phyloP scores from a whole-genome alignment of 2,113 vertebrate species.

The Mustela nigripes region DNA sequence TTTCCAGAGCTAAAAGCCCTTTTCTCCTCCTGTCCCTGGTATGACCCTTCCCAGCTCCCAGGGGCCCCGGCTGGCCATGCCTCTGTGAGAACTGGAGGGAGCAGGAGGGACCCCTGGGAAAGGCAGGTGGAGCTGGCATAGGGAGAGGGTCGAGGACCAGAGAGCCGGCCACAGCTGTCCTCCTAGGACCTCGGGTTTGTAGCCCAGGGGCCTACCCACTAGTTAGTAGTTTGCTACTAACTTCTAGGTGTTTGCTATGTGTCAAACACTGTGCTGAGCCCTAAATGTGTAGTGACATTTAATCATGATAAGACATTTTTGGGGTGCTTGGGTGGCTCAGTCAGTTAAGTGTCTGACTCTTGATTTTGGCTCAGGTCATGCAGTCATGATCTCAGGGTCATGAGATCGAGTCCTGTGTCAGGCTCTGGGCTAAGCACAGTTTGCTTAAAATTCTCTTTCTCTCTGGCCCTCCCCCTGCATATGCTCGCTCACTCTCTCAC shows the following conservation, averaged over 20 bases:
- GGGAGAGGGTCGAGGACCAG: conserved; percentile 5
- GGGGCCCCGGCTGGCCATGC: background rate
- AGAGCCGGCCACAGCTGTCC: background rate
- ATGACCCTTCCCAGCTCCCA: conserved; percentile 43
- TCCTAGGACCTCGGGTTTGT: background rate
- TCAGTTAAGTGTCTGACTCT: background rate
- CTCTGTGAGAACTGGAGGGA: conserved; percentile 45
- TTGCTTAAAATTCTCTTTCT: background rate
- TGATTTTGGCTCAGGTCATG: background rate
- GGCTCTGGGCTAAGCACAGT: background rate
- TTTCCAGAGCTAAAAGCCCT: conserved; percentile 29
- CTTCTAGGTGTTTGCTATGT: background rate
- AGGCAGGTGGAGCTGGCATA: conserved; percentile 63
- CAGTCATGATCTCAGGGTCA: background rate
- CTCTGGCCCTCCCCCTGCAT: background rate
- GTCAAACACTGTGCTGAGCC: background rate
- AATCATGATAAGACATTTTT: background rate
- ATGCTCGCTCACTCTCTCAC: background rate
- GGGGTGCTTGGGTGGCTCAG: background rate
- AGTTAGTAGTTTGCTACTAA: background rate
- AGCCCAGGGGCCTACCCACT: background rate
- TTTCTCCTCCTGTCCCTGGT: background rate
- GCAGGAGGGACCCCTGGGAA: background rate
- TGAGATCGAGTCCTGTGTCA: background rate
- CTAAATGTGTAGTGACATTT: background rate